Evolutionary conservation across 2,888 invertebrate genomes (phyloP).

Genomic region (Troglohyphantes excavatus): DNA sequence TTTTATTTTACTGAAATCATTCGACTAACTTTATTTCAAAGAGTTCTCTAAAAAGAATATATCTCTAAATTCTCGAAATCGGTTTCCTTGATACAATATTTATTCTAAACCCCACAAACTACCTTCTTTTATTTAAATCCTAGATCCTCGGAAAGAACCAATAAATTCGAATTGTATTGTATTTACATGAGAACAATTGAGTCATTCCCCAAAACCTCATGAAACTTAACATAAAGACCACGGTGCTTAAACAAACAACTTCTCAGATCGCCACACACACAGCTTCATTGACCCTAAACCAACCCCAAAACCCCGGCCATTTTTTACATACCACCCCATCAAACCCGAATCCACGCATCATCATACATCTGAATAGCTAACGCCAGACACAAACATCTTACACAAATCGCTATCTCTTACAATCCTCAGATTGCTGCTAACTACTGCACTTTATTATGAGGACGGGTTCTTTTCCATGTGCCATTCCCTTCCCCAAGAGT

Average conservation of each 20-base stretch:
- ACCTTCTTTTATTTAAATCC: not conserved
- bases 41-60: too few relatives aligned
- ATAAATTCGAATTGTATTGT: not conserved
- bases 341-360: not conserved
- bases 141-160: not conserved
- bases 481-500: not conserved
- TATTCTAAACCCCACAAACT: not conserved
- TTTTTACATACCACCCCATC: not conserved
- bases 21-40: too few relatives aligned
- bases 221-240: not conserved
- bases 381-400: too few relatives aligned
- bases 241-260: not conserved
- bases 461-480: not conserved
- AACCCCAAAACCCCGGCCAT: not conserved
- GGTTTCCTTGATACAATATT: not conserved
- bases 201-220: not conserved
- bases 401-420: not conserved
- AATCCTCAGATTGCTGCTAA: conserved; percentile 26
- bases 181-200: not conserved
- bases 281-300: conserved; percentile 1
- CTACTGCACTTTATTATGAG: conserved; percentile 31
- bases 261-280: not conserved
- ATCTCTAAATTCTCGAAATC: too few relatives aligned
- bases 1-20: too few relatives aligned
- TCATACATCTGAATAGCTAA: too few relatives aligned